A percentile compares a stretch with the other conserved stretches of the same genome.
Evolutionary conservation across 2,113 vertebrate genomes (phyloP).

Genomic region (Turnix velox): DNA sequence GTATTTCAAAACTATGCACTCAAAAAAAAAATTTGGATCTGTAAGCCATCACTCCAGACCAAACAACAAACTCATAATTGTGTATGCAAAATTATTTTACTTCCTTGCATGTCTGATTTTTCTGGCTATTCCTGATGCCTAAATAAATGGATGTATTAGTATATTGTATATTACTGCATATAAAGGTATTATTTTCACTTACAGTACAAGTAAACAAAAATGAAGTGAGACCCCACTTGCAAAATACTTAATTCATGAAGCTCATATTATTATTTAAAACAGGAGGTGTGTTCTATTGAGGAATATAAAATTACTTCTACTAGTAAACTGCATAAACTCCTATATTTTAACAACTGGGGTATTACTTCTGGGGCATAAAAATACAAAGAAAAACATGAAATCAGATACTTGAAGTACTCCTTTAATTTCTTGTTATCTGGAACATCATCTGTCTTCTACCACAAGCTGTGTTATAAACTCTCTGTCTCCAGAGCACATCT

Average conservation of each 20-base stretch:
- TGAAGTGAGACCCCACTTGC: background rate
- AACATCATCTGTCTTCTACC: constrained; percentile 47
- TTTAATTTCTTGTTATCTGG: constrained; percentile 22
- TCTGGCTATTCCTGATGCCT: background rate
- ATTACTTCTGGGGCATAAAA: constrained; percentile 40
- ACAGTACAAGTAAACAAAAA: constrained; percentile 1
- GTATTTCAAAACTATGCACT: background rate
- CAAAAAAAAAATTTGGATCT: background rate
- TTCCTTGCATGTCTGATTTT: background rate
- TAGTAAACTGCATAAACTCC: constrained; percentile 19
- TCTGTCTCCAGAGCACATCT: background rate
- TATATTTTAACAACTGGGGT: background rate
- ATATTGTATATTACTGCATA: background rate
- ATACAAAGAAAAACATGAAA: constrained; percentile 20
- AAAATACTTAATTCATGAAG: constrained; percentile 15
- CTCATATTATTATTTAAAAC: background rate
- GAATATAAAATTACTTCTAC: background rate
- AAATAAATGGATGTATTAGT: background rate
- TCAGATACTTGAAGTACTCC: background rate
- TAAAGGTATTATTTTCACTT: background rate
- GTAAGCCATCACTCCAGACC: background rate
- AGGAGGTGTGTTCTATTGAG: background rate
- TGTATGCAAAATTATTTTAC: background rate
- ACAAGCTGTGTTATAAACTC: constrained; percentile 15
- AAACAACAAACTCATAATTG: background rate